Evolutionary conservation across 1,140 invertebrate species (phyloP).

Genomic region (Drosophila bocki): DNA sequence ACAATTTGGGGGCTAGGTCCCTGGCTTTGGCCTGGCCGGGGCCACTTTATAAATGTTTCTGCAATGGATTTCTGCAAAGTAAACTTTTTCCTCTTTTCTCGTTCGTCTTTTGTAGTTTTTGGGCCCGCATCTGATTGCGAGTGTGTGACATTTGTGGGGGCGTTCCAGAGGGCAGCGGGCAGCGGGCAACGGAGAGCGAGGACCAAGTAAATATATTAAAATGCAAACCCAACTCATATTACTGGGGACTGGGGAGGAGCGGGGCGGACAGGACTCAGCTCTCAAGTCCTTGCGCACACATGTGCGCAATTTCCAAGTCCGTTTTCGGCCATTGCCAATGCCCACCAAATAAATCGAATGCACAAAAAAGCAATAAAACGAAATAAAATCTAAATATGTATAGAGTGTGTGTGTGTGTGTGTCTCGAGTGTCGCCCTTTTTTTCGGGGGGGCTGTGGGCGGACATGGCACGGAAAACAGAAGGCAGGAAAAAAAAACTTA

Average conservation of each 20-base stretch:
- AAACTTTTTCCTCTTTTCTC: conserved; percentile 72
- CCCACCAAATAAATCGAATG: conserved; percentile 81
- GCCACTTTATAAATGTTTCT: conserved; percentile 83
- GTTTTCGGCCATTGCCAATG: conserved; percentile 75
- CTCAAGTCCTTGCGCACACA: conserved; percentile 77
- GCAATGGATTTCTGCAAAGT: conserved; percentile 81
- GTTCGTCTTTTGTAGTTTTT: conserved; percentile 76
- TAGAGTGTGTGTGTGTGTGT: conserved; percentile 21
- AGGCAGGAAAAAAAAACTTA: conserved; percentile 69
- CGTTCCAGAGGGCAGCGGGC: neutral
- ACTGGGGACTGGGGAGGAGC: conserved; percentile 20
- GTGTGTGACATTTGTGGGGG: conserved; percentile 73
- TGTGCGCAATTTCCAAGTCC: conserved; percentile 83
- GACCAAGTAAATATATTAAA: conserved; percentile 76
- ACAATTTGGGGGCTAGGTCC: conserved; percentile 38
- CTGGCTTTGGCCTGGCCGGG: conserved; percentile 33
- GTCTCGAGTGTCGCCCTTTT: conserved; percentile 68
- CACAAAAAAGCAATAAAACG: conserved; percentile 83
- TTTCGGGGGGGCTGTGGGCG: conserved; percentile 21
- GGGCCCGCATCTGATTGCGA: conserved; percentile 77
- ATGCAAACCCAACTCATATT: conserved; percentile 84
- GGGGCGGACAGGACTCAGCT: conserved; percentile 35
- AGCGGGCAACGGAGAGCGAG: neutral
- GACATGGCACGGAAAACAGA: conserved; percentile 33
- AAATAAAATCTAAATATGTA: conserved; percentile 84